Base-by-base conservation (phyloP, 2,113 vertebrate genomes). In the Cyprinodon variegatus region DNA sequence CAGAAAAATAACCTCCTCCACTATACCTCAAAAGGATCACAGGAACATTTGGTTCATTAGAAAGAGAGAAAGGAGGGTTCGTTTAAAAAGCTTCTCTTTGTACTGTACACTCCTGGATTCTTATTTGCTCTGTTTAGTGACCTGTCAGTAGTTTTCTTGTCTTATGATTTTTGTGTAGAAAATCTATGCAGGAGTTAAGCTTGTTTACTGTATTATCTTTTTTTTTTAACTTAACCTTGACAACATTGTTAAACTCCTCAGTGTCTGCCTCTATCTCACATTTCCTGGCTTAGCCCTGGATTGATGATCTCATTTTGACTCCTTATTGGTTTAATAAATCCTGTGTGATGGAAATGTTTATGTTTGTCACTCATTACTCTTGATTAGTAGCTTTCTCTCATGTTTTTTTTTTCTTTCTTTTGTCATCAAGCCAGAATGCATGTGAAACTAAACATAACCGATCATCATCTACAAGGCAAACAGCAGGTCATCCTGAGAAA, bases 401-500 rank as follows among this genome's bases (percentile, higher is more conserved):
- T 62, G 61, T 62, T 62, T 38, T 14, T 61, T 61, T 36, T 38
- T 14, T 62, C 6, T 38, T 36, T 37, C 13, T 9, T 2, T 61
- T 29, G 4, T 13, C 11, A 36, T 29, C 22, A 37, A 12, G 29
- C 12, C 12, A 13, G 37, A 37, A 37, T 13, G 36, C 4, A 13
- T 36, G 4, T 14, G 6, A 48, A 43, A 22, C 36, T 11, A 53
- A 22, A 61, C 36, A 38, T 36, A 39, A 6, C 61, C 38, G 38
- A 53, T 53, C 17, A 17, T 68, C 29, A 64, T 67, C 46, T 13
- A 20, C 15, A 36, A 74, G 67, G 38, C 50, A n/a, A 41, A 40
- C 15, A 46, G 29, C 20, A 63, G 64, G 66, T 79, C 50, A 60
- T 70, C 62, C 61, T 46, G 67, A 59, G 29, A 37, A 53, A 61